These are phyloP conservation scores for honey bee (Apis mellifera) DNA, from an alignment of 1,140 invertebrate genomes.

Conservation along the genomic window DNA sequence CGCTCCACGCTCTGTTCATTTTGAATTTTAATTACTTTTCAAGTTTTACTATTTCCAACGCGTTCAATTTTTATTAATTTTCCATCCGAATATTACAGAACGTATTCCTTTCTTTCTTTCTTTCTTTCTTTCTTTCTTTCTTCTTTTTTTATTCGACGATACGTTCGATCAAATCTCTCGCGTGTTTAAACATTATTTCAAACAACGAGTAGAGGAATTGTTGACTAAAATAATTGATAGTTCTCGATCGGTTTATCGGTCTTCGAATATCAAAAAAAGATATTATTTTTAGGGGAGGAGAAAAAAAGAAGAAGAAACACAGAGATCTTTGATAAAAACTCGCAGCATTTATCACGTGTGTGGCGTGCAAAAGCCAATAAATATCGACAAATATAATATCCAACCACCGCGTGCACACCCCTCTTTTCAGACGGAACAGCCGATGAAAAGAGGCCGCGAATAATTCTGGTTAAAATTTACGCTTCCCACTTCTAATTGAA, in stretches of 20 bases:
- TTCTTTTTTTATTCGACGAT: neutral
- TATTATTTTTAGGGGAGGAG: neutral
- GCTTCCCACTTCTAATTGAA: constrained; percentile 15
- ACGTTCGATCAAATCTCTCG: neutral
- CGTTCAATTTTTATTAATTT: neutral
- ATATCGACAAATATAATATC: neutral
- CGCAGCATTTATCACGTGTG: too few species aligned
- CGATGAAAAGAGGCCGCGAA: neutral
- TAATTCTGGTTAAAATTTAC: constrained; percentile 21
- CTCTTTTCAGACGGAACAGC: too few species aligned
- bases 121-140: too few species aligned
- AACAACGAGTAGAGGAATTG: too few species aligned
- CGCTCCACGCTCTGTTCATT: neutral
- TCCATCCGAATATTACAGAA: neutral
- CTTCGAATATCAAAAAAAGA: neutral
- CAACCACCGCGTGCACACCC: neutral
- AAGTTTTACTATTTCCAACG: neutral
- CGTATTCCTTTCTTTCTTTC: neutral
- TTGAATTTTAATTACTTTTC: constrained; percentile 27
- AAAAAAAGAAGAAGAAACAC: too few species aligned
- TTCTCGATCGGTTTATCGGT: neutral
- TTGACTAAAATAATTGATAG: neutral
- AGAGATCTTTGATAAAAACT: too few species aligned
- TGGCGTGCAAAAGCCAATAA: neutral
- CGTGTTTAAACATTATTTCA: too few species aligned